Base-by-base conservation (phyloP, 2,113 vertebrate genomes). In the Pampusana beccarii region DNA sequence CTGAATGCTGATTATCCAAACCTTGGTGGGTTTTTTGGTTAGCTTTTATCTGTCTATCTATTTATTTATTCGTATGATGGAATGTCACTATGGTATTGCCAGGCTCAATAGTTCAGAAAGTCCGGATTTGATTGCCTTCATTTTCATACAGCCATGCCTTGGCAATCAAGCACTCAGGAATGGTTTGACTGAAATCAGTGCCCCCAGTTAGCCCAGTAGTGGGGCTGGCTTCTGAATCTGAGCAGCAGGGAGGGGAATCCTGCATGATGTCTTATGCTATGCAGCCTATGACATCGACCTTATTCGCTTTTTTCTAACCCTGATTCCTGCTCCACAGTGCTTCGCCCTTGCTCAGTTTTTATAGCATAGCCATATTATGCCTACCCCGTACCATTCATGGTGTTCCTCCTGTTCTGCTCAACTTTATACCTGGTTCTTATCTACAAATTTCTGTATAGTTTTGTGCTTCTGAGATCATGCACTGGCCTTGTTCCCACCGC, bases 1-100 rank as follows among this genome's bases (percentile, higher is more conserved):
- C 46, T 83, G 56, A 90, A 69, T 1, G 1, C 62, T 92, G 73
- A 87, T 94, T 90, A 90, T 77, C 50, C 46, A 88, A 80, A 65
- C 16, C 11, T 86, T 74, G 10, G 18, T 46, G 38, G 3, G 0
- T 5, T 54, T 88, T 88, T 85, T 75, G 38, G 17, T 44, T 44
- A 44, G 44, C 44, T 44, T 40, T 10, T 18, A 44, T 44, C 44
- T 44, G 19, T 44, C 44, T 19, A 44, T 44, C 44, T 44, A 44
- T 44, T 18, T 44, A 44, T 19, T 18, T 46, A n/a, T 82, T 93
- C 93, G 28, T 11, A 1, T 77, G 54, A 61, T 48, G 33, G 31
- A n/a, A 17, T 62, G 36, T 88, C 88, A 82, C 64, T 29, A 53
- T 69, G 50, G 44, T 62, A 61, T 40, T 88, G 61, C 7, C 15